These are phyloP conservation scores for Ramphastos sulfuratus DNA, from an alignment of 2,113 vertebrate genomes.

Conservation along the genomic window DNA sequence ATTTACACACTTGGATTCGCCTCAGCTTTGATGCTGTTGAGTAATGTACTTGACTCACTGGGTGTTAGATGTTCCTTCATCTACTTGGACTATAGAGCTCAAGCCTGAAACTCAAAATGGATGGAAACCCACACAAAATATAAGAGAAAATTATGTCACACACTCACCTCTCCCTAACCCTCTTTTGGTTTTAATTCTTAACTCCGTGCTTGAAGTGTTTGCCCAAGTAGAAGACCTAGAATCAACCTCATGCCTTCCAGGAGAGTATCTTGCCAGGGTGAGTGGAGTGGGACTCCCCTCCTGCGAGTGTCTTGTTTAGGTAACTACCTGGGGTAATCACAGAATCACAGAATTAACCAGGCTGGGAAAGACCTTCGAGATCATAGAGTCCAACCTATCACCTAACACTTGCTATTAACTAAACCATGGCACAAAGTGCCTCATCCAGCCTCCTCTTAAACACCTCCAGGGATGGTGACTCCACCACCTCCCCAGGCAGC, in stretches of 20 bases:
- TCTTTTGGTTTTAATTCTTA: background rate
- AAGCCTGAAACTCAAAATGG: background rate
- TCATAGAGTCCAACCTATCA: too few relatives aligned
- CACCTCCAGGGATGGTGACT: too few relatives aligned
- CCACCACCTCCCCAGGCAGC: too few relatives aligned
- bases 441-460: too few relatives aligned
- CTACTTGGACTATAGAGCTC: background rate
- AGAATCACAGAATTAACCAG: background rate
- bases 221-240: background rate
- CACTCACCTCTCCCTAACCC: background rate
- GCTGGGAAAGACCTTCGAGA: too few relatives aligned
- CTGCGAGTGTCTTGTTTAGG: background rate
- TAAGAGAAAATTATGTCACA: background rate
- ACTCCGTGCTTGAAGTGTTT: background rate
- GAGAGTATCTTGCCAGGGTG: background rate
- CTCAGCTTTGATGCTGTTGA: background rate
- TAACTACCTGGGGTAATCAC: background rate
- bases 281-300: background rate
- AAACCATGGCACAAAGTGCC: too few relatives aligned
- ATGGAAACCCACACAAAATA: background rate
- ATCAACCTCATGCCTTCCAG: accelerated
- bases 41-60: background rate
- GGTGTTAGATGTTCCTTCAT: background rate
- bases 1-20: background rate
- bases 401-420: too few relatives aligned